phyloP scores from a whole-genome alignment of 1,140 invertebrate genomes.

The Potamilus streckersoni region DNA sequence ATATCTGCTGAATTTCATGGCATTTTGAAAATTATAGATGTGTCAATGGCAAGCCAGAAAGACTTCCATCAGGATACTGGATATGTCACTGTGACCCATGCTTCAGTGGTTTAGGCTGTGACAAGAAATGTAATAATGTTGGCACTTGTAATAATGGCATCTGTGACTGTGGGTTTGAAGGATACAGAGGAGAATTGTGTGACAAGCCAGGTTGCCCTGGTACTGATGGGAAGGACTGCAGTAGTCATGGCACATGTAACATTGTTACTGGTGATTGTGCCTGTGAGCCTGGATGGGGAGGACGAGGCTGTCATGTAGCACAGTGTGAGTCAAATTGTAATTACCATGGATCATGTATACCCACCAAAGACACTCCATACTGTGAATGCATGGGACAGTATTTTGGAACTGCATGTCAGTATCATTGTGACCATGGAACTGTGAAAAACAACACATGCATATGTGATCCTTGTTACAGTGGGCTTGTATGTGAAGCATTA shows the following conservation, averaged over 20 bases:
- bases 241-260: conserved; percentile 42
- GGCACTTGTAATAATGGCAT: conserved; percentile 28
- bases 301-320: conserved; percentile 30
- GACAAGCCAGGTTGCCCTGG: conserved; percentile 41
- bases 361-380: conserved; percentile 6
- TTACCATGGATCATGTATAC: conserved; percentile 25
- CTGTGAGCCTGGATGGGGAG: conserved; percentile 44
- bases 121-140: conserved; percentile 31
- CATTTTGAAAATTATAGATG: no score
- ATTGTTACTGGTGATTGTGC: conserved; percentile 34
- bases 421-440: conserved; percentile 36
- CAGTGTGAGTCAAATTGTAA: conserved; percentile 35
- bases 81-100: conserved; percentile 34
- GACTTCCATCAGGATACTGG: no score
- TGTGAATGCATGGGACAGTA: conserved; percentile 30
- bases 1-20: no score
- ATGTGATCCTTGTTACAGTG: conserved; percentile 42
- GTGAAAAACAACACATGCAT: conserved; percentile 28
- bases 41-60: no score
- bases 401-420: conserved; percentile 37
- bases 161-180: conserved; percentile 42
- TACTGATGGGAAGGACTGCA: conserved; percentile 21
- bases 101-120: conserved; percentile 32
- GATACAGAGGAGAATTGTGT: conserved; percentile 45
- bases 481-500: conserved; percentile 33